Evolutionary conservation across 2,113 vertebrate genomes (phyloP).

Genomic region (Callionymus lyra): DNA sequence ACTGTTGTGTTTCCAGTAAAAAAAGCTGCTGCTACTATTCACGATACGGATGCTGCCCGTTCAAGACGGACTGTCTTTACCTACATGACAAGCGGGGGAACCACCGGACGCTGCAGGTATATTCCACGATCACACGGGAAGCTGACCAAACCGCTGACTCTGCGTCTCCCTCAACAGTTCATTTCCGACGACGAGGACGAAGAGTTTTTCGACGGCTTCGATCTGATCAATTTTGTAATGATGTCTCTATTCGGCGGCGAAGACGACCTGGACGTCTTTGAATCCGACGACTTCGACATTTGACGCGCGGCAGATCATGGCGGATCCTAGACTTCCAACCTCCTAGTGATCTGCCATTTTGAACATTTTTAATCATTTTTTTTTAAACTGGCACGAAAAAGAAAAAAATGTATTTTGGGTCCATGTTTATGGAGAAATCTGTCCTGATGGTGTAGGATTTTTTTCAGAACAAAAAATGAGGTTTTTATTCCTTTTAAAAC

Average conservation of each 20-base stretch:
- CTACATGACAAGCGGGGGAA: conserved; percentile 54
- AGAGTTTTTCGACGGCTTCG: neutral
- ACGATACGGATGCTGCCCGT: conserved; percentile 70
- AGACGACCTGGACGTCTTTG: conserved; percentile 26
- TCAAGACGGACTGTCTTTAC: conserved; percentile 80
- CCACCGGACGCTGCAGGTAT: conserved; percentile 40
- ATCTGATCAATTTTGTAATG: too few species aligned
- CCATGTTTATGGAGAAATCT: conserved; percentile 4
- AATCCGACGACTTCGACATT: neutral
- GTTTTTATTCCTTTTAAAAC: conserved; percentile 56
- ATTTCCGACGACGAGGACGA: conserved; percentile 36
- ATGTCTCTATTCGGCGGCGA: conserved; percentile 8
- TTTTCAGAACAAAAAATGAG: conserved; percentile 22
- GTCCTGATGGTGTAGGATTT: too few species aligned
- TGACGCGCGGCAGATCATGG: too few species aligned
- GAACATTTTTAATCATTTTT: conserved; percentile 15
- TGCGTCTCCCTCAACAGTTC: conserved; percentile 19
- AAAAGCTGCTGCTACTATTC: conserved; percentile 75
- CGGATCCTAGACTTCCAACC: too few species aligned
- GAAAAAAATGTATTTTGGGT: conserved; percentile 14
- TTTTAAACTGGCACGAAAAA: conserved; percentile 37
- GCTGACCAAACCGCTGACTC: neutral
- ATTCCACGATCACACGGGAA: neutral
- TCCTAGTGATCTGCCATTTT: conserved; percentile 18
- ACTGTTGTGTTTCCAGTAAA: conserved; percentile 56